phyloP scores from a whole-genome alignment of 2,888 invertebrate genomes.

The Odontocerum albicorne region DNA sequence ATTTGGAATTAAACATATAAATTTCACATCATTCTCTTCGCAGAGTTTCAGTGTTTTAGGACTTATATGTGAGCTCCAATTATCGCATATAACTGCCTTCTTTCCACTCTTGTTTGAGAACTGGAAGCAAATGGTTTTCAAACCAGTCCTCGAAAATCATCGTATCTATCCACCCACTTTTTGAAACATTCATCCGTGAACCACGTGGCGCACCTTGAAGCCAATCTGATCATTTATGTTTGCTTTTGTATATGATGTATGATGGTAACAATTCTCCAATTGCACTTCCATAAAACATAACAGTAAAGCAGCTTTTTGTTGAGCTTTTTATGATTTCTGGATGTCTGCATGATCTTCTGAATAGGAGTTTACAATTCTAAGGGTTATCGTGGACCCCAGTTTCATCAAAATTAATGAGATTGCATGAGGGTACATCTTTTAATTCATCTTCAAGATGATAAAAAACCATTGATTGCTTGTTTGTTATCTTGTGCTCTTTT shows the following conservation, averaged over 20 bases:
- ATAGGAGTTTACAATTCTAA: not conserved
- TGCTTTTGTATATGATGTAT: not conserved
- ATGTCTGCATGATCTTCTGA: not conserved
- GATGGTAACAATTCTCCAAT: not conserved
- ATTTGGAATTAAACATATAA: not conserved
- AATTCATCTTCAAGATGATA: too few species aligned
- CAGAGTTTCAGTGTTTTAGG: not conserved
- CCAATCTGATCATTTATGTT: not conserved
- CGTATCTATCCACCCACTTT: not conserved
- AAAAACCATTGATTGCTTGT: not conserved
- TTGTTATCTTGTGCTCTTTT: not conserved
- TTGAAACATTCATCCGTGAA: not conserved
- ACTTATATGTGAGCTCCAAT: not conserved
- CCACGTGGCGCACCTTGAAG: not conserved
- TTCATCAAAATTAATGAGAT: not conserved
- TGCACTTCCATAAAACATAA: not conserved
- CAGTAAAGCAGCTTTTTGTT: not conserved
- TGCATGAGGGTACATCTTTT: not conserved
- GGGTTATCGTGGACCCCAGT: not conserved
- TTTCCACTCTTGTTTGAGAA: not conserved
- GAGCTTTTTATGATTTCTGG: not conserved
- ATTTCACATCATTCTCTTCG: not conserved
- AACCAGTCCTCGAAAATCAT: not conserved
- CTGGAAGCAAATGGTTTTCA: not conserved
- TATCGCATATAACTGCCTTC: slow-evolving; percentile 1